Percentiles rank a stretch among this genome's conserved stretches.
phyloP scores from a whole-genome alignment of 2,113 vertebrate genomes.

The Cyprinus carpio region DNA sequence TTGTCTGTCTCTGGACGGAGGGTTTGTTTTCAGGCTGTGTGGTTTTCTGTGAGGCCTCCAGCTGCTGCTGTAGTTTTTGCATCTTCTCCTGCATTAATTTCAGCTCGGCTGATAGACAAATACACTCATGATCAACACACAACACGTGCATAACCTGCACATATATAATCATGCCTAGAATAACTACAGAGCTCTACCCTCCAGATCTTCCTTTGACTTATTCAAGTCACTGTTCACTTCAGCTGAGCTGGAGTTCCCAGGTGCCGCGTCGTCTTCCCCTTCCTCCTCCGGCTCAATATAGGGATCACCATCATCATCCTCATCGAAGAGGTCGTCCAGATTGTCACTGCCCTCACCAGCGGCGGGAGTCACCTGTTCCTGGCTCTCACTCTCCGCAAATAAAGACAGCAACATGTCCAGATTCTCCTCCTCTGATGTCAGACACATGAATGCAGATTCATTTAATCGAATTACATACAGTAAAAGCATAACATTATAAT shows the following conservation, averaged over 20 bases:
- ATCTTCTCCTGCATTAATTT: slow-evolving; percentile 75
- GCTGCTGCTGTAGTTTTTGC: slow-evolving; percentile 74
- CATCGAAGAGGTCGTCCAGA: slow-evolving; percentile 85
- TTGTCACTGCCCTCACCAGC: slow-evolving; percentile 64
- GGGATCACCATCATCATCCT: slow-evolving; percentile 77
- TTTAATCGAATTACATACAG: neutral
- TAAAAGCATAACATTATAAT: neutral
- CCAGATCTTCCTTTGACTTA: slow-evolving; percentile 82
- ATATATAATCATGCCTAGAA: no score
- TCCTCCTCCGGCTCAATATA: slow-evolving; percentile 74
- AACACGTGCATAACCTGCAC: no score
- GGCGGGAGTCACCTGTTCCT: slow-evolving; percentile 51
- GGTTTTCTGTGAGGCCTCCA: slow-evolving; percentile 64
- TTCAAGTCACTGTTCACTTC: slow-evolving; percentile 46
- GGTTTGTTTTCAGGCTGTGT: slow-evolving; percentile 16
- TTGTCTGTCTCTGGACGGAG: neutral
- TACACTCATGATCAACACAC: neutral
- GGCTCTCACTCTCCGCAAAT: slow-evolving; percentile 78
- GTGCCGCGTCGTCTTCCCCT: slow-evolving; percentile 66
- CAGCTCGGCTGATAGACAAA: slow-evolving; percentile 68
- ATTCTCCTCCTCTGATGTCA: slow-evolving; percentile 79
- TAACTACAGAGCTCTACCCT: slow-evolving; percentile 75
- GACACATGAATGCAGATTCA: neutral
- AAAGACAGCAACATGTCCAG: slow-evolving; percentile 85
- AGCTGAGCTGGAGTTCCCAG: neutral